Evolutionary conservation across 2,888 invertebrate genomes (phyloP).

Genomic region (Heteromyza rotundicornis): DNA sequence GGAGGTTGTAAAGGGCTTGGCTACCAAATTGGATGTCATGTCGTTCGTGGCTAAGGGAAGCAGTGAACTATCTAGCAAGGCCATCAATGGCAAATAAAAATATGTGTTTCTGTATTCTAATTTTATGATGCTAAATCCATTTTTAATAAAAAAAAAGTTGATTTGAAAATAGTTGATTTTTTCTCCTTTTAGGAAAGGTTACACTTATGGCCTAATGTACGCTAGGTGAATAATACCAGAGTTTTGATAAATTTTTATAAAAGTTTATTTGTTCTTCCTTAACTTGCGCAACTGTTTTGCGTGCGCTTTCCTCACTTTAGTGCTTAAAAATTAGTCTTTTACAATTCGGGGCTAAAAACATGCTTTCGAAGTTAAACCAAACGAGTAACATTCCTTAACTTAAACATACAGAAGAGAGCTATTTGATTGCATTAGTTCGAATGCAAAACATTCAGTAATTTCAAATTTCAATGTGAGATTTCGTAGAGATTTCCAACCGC

Average conservation of each 20-base stretch:
- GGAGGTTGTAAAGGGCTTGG: slow-evolving; percentile 70
- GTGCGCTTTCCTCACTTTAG: background rate
- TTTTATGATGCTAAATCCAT: background rate
- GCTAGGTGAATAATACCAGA: no score
- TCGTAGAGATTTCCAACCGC: no score
- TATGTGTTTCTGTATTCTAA: background rate
- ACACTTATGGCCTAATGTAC: no score
- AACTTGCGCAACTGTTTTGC: background rate
- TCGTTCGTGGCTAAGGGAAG: slow-evolving; percentile 65
- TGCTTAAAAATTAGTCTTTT: slow-evolving; percentile 3
- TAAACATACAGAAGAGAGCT: slow-evolving; percentile 1
- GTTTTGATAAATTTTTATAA: slow-evolving; percentile 6
- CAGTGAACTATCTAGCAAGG: background rate
- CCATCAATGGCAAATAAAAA: slow-evolving; percentile 2
- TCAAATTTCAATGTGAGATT: background rate
- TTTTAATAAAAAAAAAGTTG: slow-evolving; percentile 3
- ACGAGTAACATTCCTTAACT: background rate
- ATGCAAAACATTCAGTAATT: no score
- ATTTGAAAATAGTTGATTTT: no score
- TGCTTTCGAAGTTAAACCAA: background rate
- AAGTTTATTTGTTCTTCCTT: background rate
- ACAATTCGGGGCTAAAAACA: no score
- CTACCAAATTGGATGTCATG: slow-evolving; percentile 75
- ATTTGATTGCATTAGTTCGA: no score
- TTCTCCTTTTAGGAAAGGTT: no score